A percentile compares a stretch with the other conserved stretches of the same genome.
Conservation (phyloP, 2,888 invertebrate genomes). For the Cosmorhoe ocellata region DNA sequence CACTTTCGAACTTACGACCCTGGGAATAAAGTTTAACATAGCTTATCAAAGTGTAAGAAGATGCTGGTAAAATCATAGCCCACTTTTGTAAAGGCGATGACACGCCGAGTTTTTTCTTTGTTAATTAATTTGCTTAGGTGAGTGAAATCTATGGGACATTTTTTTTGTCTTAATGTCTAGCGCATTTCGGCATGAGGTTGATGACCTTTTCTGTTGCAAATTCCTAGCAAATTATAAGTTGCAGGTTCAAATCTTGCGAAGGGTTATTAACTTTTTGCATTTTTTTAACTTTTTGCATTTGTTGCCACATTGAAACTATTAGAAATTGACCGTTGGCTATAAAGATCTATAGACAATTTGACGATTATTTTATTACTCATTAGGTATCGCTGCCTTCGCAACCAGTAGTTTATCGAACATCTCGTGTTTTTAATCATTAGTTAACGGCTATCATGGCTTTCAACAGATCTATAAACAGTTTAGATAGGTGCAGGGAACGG, state of each 20-base stretch:
- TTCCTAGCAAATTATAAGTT: no score
- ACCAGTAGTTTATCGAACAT: neutral
- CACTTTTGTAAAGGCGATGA: constrained; percentile 63
- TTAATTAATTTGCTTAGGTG: constrained; percentile 65
- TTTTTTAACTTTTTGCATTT: no score
- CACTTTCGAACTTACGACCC: constrained; percentile 10
- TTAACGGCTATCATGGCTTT: neutral
- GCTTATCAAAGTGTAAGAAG: constrained; percentile 15
- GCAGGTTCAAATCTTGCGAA: neutral
- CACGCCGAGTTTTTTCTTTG: constrained; percentile 55
- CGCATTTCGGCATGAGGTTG: constrained; percentile 20
- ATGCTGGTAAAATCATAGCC: constrained; percentile 46
- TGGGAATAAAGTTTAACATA: constrained; percentile 8
- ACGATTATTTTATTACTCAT: neutral
- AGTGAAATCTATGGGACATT: constrained; percentile 58
- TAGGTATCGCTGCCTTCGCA: neutral
- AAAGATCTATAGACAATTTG: no score
- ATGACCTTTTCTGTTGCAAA: neutral
- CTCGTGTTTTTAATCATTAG: neutral
- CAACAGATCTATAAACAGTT: constrained; percentile 1
- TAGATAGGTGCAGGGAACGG: no score
- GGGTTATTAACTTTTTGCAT: no score
- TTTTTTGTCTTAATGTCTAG: constrained; percentile 13
- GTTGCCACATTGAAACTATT: no score
- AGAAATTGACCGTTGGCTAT: no score